Evolutionary conservation across 2,113 vertebrate species (phyloP).

Genomic region (Ramphastos sulfuratus): DNA sequence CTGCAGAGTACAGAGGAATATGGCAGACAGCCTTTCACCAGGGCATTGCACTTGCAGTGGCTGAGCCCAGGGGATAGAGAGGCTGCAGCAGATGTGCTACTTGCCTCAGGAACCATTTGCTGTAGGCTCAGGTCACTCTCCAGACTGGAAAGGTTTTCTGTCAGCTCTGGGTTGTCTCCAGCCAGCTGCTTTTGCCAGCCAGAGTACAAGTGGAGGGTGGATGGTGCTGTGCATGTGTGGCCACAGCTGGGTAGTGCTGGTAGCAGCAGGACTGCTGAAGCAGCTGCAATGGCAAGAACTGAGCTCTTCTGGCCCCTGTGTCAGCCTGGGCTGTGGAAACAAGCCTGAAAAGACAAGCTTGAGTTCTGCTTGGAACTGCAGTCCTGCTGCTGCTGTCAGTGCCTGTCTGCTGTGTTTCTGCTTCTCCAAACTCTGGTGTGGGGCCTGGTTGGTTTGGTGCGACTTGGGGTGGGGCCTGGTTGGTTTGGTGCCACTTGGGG

Average conservation of each 20-base stretch:
- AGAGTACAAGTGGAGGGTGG: neutral
- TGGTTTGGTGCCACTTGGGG: neutral
- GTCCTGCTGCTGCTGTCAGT: rapidly evolving
- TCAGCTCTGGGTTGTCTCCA: neutral
- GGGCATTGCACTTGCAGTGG: too few relatives aligned
- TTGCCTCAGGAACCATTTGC: neutral
- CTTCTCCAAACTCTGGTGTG: neutral
- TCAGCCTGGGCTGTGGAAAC: neutral
- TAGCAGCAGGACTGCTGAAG: neutral
- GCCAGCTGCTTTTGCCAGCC: neutral
- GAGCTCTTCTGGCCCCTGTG: neutral
- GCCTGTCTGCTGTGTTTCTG: neutral
- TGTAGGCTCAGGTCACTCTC: neutral
- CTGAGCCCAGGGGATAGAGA: neutral
- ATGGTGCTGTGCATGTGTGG: neutral
- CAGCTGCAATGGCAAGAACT: neutral
- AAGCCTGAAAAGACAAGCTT: neutral
- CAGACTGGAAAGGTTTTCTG: neutral
- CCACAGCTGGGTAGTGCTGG: neutral
- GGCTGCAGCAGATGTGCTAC: neutral
- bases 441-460: neutral
- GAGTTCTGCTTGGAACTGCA: neutral
- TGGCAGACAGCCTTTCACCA: neutral
- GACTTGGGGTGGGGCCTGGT: neutral
- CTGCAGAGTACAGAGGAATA: neutral